Evolutionary conservation across 2,888 invertebrate species (phyloP), one percentile per base, ranked within the genome.

Genomic region (Tribolium freemani): DNA sequence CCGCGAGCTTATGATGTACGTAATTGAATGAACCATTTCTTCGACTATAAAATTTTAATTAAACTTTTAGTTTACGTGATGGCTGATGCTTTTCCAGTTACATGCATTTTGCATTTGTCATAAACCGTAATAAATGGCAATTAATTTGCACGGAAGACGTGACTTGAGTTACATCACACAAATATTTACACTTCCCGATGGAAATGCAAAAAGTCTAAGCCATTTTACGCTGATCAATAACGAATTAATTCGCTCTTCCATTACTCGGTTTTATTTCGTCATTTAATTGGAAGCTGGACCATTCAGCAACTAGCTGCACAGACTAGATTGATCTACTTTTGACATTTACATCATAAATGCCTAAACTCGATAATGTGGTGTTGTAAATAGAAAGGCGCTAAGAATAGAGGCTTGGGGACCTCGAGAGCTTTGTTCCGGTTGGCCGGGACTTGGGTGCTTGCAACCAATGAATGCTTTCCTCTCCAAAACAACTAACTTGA

Each of bases 391-490:
- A 67, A 71, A 71, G 67, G 61, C 71, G 64, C 71, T 53, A 66
- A 71, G 71, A 71, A 71, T 71, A 71, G 71, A 71, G 66, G 71
- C 66, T 53, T 71, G 71, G 71, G 71, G 71, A 67, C 67, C 71
- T 71, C 67, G 60, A 71, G 56, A 71, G 66, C 72, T 68, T 63
- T 54, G 57, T 69, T 67, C 68, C 69, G 72, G 71, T 74, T 74
- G 74, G 74, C 54, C 74, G 61, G 58, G 50, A 57, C 53, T 54
- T 13, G 64, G 51, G 16, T 66, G 64, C 58, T 70, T 54, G 54
- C 66, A 60, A 71, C 74, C 74, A 74, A 74, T 71, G 64, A 72
- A 31, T 66, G 69, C 60, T 38, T 58, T 46, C 69, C 74, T 57
- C 69, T 58, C 61, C 69, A 69, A 71, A 64, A 69, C 64, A 67